These are phyloP conservation scores for Alectura lathami DNA, from an alignment of 2,113 vertebrate species.

Conservation along the genomic window DNA sequence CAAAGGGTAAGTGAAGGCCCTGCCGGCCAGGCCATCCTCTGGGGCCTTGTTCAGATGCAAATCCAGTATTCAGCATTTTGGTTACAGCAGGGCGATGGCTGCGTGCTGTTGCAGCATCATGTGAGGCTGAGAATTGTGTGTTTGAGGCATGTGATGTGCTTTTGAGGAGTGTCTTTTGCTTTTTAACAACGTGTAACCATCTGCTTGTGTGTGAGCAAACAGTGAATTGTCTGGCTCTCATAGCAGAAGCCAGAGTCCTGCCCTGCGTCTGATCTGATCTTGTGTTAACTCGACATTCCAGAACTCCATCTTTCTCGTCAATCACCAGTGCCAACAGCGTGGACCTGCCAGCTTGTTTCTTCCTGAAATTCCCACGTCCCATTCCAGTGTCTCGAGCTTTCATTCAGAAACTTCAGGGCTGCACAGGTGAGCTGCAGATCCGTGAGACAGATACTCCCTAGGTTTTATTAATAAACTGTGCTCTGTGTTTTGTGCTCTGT, in stretches of 20 bases:
- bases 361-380: conserved; percentile 92
- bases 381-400: conserved; percentile 93
- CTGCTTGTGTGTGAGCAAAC: neutral
- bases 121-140: rapidly evolving
- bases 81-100: neutral
- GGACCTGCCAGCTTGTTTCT: conserved; percentile 96
- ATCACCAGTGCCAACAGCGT: conserved; percentile 96
- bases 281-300: neutral
- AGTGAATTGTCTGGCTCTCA: neutral
- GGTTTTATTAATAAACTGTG: neutral
- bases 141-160: neutral
- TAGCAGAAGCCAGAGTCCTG: neutral
- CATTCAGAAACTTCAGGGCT: conserved; percentile 90
- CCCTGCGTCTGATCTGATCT: neutral
- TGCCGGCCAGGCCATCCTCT: rapidly evolving
- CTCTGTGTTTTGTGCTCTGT: neutral
- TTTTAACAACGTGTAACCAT: neutral
- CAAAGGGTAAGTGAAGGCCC: conserved; percentile 85
- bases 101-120: rapidly evolving
- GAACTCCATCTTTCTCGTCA: conserved; percentile 92
- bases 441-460: rapidly evolving
- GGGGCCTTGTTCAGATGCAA: neutral
- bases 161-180: neutral
- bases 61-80: neutral
- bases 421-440: conserved; percentile 81